phyloP scores from a whole-genome alignment of 2,888 invertebrate species.

The Pollenia angustigena region DNA sequence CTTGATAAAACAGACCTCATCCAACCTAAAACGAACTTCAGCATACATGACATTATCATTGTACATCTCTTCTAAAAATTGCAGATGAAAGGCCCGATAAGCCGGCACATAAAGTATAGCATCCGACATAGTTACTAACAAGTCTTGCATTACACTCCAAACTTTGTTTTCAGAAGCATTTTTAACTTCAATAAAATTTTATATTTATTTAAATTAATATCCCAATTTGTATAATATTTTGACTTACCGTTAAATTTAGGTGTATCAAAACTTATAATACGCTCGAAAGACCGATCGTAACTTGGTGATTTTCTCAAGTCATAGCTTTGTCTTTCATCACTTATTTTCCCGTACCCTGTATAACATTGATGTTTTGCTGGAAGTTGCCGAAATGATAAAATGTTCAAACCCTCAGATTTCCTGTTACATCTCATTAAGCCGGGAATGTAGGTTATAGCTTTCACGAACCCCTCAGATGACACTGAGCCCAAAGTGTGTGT shows the following conservation, averaged over 20 bases:
- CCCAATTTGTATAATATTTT: background rate
- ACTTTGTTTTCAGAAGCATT: conserved; percentile 79
- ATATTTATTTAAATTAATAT: too few relatives aligned
- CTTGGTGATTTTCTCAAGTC: too few relatives aligned
- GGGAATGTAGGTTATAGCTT: conserved; percentile 85
- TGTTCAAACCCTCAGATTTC: conserved; percentile 70
- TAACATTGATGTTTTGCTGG: conserved; percentile 76
- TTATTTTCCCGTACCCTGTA: conserved; percentile 78
- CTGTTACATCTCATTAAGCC: conserved; percentile 80
- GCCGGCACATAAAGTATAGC: conserved; percentile 85
- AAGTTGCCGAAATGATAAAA: conserved; percentile 77
- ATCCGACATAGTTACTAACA: conserved; percentile 84
- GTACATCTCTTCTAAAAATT: conserved; percentile 86
- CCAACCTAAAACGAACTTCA: conserved; percentile 85
- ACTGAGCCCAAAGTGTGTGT: conserved; percentile 85
- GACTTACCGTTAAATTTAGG: conserved; percentile 84
- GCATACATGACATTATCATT: conserved; percentile 87
- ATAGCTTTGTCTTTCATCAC: conserved; percentile 83
- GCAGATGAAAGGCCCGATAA: conserved; percentile 86
- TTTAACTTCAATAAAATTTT: conserved; percentile 77
- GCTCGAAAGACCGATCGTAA: conserved; percentile 86
- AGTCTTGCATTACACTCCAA: conserved; percentile 85
- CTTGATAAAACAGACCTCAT: conserved; percentile 74
- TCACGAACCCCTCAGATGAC: conserved; percentile 85
- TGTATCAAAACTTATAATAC: conserved; percentile 86